Evolutionary conservation across 2,797 vertebrate genomes (phyloP).

Genomic region (Carduelis carduelis): DNA sequence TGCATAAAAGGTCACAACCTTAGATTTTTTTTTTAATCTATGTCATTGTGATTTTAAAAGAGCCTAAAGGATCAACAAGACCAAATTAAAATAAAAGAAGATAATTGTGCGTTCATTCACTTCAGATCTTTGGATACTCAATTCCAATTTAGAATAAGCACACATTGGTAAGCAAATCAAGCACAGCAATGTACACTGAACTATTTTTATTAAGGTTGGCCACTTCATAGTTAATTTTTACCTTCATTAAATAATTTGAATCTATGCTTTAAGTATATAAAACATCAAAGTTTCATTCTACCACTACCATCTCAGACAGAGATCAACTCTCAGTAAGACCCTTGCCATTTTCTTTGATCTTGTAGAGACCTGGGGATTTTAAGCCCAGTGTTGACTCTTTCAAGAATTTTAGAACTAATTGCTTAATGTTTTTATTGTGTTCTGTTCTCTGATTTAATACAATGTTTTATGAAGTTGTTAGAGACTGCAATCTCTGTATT

Average conservation of each 20-base stretch:
- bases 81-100: conserved; percentile 47
- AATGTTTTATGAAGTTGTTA: conserved; percentile 3
- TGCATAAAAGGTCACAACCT: conserved; percentile 46
- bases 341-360: conserved; percentile 61
- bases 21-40: conserved; percentile 7
- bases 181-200: background rate
- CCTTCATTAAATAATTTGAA: conserved; percentile 52
- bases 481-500: background rate
- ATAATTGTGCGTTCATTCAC: background rate
- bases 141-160: conserved; percentile 10
- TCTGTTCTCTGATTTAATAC: conserved; percentile 17
- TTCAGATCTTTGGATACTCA: background rate
- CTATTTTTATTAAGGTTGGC: background rate
- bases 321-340: conserved; percentile 50
- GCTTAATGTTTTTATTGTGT: conserved; percentile 58
- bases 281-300: conserved; percentile 55
- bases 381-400: conserved; percentile 34
- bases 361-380: conserved; percentile 47
- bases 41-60: conserved; percentile 23
- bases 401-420: conserved; percentile 55
- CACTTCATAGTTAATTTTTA: conserved; percentile 34
- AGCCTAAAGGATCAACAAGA: conserved; percentile 56
- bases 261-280: conserved; percentile 44
- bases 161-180: background rate
- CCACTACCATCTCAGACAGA: conserved; percentile 10